Percentiles rank a stretch among this genome's conserved stretches.
Conservation (phyloP, 2,113 vertebrate species). For the Phoenicopterus ruber region DNA sequence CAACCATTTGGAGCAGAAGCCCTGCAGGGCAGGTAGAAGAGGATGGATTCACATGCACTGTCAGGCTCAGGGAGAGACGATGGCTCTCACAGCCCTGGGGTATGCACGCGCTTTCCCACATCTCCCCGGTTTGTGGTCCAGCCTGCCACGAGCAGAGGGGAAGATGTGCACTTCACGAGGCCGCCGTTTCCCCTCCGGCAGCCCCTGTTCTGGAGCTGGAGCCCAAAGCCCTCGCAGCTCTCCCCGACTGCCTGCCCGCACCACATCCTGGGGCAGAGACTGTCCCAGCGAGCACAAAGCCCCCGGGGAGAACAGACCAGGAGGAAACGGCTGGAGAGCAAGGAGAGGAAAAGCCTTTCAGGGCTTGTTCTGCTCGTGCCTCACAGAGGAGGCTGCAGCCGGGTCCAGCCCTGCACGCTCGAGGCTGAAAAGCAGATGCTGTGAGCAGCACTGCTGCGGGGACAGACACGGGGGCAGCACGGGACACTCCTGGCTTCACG, state of each 20-base stretch:
- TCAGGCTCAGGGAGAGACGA: neutral
- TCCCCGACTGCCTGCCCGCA: neutral
- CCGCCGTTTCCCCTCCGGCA: neutral
- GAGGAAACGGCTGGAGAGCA: neutral
- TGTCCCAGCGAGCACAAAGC: neutral
- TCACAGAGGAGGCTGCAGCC: neutral
- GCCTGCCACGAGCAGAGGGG: neutral
- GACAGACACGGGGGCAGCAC: neutral
- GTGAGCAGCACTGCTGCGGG: accelerated
- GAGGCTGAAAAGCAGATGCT: neutral
- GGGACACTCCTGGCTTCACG: neutral
- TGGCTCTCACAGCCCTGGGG: neutral
- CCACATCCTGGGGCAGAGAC: neutral
- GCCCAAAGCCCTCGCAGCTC: neutral
- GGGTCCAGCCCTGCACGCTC: accelerated
- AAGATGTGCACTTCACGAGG: neutral
- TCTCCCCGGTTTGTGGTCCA: neutral
- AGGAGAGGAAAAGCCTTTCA: neutral
- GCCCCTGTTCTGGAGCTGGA: neutral
- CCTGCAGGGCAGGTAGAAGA: neutral
- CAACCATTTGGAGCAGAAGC: neutral
- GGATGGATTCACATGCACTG: neutral
- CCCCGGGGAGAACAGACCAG: neutral
- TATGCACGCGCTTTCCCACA: neutral
- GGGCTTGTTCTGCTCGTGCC: neutral